Conservation (phyloP, 2,888 invertebrate genomes). For the Diloba caeruleocephala region DNA sequence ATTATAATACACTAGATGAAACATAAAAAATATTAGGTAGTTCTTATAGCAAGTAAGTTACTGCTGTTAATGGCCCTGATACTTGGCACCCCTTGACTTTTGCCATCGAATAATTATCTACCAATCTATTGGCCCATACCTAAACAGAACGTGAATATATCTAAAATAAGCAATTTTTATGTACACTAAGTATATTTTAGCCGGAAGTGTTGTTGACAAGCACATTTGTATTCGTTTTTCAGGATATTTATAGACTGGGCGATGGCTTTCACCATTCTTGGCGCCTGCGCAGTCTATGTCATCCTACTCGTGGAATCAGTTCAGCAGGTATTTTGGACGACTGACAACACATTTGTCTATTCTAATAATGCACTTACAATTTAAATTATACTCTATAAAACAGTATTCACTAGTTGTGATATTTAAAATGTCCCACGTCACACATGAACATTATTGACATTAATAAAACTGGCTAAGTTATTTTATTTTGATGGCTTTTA, state of each 20-base stretch:
- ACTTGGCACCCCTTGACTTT: no score
- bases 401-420: background rate
- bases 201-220: constrained; percentile 12
- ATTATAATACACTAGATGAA: no score
- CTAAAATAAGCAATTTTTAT: constrained; percentile 9
- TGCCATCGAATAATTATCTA: no score
- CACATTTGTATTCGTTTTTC: constrained; percentile 63
- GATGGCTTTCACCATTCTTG: constrained; percentile 92
- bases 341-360: constrained; percentile 48
- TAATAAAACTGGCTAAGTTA: constrained; percentile 1
- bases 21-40: no score
- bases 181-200: constrained; percentile 2
- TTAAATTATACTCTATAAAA: constrained; percentile 3
- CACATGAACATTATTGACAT: no score
- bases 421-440: constrained; percentile 1
- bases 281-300: constrained; percentile 93
- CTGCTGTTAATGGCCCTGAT: no score
- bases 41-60: no score
- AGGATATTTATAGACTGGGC: constrained; percentile 93
- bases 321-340: constrained; percentile 88
- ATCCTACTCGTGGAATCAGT: constrained; percentile 92
- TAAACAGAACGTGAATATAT: no score
- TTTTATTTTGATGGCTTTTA: no score
- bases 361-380: constrained; percentile 18
- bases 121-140: no score